phyloP scores from a whole-genome alignment of 1,140 invertebrate species.

The Akabosia matsudoensis region DNA sequence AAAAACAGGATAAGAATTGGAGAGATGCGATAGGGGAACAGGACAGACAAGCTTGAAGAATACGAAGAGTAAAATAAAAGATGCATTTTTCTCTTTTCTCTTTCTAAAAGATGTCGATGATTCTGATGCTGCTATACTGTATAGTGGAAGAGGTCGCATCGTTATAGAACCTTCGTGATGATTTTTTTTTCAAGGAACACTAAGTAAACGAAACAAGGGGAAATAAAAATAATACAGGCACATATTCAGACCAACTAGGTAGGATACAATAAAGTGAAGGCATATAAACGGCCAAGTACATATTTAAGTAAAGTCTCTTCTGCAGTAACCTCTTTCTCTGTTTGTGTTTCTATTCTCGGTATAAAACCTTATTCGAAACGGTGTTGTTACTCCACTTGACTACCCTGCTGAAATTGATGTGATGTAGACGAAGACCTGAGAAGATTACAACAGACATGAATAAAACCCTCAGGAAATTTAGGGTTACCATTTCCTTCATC shows the following conservation, averaged over 20 bases:
- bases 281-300: too few relatives aligned
- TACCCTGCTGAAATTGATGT: slow-evolving; percentile 3
- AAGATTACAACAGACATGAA: slow-evolving; percentile 21
- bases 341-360: not conserved
- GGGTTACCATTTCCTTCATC: slow-evolving; percentile 21
- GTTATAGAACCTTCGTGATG: not conserved
- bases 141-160: not conserved
- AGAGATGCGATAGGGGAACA: not conserved
- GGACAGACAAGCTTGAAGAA: not conserved
- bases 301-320: too few relatives aligned
- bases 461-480: slow-evolving; percentile 25
- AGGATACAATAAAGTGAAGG: too few relatives aligned
- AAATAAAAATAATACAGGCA: slow-evolving; percentile 15
- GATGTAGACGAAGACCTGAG: slow-evolving; percentile 7
- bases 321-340: not conserved
- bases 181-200: not conserved
- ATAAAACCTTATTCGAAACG: not conserved
- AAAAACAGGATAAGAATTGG: not conserved
- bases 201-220: slow-evolving; percentile 20
- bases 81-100: slow-evolving; percentile 1
- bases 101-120: not conserved
- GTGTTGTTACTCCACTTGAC: not conserved
- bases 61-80: not conserved
- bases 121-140: not conserved
- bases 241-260: too few relatives aligned